These are phyloP conservation scores for Nothobranchius furzeri DNA, from an alignment of 2,113 vertebrate genomes.

Conservation along the genomic window DNA sequence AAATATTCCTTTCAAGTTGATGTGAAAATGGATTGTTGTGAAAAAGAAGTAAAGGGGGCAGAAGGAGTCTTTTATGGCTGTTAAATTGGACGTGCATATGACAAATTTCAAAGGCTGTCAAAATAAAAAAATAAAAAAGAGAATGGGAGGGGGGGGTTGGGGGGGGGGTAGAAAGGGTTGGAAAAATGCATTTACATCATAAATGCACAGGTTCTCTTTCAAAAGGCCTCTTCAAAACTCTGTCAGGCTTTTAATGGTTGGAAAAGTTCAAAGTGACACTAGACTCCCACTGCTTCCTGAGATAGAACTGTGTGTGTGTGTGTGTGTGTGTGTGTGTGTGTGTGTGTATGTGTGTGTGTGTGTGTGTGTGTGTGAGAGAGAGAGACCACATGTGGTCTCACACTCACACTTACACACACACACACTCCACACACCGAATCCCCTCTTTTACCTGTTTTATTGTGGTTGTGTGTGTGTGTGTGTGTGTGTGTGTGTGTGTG, in stretches of 20 bases:
- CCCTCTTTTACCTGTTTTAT: conserved; percentile 2
- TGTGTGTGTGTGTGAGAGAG: background rate
- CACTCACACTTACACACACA: conserved; percentile 24
- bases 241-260: conserved; percentile 92
- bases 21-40: conserved; percentile 61
- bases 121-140: conserved; percentile 69
- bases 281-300: conserved; percentile 88
- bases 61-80: conserved; percentile 80
- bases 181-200: conserved; percentile 93
- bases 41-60: conserved; percentile 44
- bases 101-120: conserved; percentile 97
- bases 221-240: conserved; percentile 90
- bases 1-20: conserved; percentile 71
- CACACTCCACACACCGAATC: conserved; percentile 26
- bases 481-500: background rate
- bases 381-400: conserved; percentile 27
- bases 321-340: conserved; percentile 9
- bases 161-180: conserved; percentile 64
- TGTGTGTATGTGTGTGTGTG: conserved; percentile 58
- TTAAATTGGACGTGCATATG: conserved; percentile 96
- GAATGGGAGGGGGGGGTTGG: conserved; percentile 36
- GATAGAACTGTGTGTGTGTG: conserved; percentile 77
- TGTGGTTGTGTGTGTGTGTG: conserved; percentile 26
- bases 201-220: conserved; percentile 89
- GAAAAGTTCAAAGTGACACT: conserved; percentile 90